Conservation (phyloP, 2,888 invertebrate genomes). For the Rhagonycha fulva region DNA sequence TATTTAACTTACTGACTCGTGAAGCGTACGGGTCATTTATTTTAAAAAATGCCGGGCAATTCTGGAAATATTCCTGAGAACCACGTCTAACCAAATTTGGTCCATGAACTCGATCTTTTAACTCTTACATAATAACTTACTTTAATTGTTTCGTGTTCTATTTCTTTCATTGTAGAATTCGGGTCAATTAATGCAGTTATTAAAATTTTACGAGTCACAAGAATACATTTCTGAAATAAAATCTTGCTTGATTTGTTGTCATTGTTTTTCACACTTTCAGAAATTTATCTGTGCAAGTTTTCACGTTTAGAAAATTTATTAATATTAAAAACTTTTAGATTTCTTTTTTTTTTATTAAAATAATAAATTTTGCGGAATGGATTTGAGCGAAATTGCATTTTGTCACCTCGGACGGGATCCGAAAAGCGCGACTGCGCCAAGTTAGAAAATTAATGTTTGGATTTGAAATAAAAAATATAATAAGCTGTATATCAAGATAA, state of each 20-base stretch:
- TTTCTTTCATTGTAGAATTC: not conserved
- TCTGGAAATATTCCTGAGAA: not conserved
- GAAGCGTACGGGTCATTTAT: not conserved
- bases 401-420: not conserved
- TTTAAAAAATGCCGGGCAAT: not conserved
- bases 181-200: not conserved
- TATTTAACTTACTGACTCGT: not conserved
- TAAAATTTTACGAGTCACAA: not conserved
- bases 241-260: not conserved
- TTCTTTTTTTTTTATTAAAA: not conserved
- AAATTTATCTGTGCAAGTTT: not conserved
- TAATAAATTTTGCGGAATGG: not conserved
- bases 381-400: not conserved
- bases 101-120: not conserved
- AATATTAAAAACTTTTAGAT: not conserved
- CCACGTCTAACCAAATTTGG: not conserved
- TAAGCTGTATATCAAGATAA: conserved; percentile 4
- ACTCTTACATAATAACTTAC: not conserved
- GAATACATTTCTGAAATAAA: not conserved
- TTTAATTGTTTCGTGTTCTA: not conserved
- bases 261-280: not conserved
- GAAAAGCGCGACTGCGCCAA: not conserved
- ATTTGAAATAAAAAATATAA: not conserved
- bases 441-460: not conserved
- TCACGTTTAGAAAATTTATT: not conserved